Percentiles rank a stretch among this genome's conserved stretches.
Conservation (phyloP, 1,140 invertebrate species). For the Eurosta solidaginis region DNA sequence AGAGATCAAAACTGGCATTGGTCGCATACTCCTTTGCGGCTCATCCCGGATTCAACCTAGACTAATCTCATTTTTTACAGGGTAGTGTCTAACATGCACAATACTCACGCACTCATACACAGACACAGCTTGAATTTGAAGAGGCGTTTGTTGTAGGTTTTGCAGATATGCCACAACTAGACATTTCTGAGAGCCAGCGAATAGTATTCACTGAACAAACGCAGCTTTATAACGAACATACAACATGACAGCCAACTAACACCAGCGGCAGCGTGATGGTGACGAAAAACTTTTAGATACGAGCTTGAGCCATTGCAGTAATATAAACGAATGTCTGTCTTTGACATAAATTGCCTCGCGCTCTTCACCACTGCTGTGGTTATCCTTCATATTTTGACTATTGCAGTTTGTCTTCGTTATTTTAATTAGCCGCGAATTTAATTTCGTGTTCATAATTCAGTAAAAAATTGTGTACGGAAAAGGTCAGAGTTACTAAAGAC, state of each 20-base stretch:
- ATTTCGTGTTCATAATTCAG: conserved; percentile 33
- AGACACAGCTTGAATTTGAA: not conserved
- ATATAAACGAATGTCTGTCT: not conserved
- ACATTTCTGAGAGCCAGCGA: not conserved
- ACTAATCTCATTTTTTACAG: no score
- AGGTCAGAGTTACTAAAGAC: not conserved
- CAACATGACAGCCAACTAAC: not conserved
- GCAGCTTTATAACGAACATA: not conserved
- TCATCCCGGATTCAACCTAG: no score
- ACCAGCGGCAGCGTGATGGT: not conserved
- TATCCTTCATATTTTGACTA: no score
- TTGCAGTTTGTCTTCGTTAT: conserved; percentile 30
- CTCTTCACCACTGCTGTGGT: no score
- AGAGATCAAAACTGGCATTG: no score
- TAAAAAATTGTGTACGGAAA: not conserved
- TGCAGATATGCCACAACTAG: conserved; percentile 5
- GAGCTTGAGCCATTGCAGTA: not conserved
- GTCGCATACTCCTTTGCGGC: no score
- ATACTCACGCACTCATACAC: not conserved
- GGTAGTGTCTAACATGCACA: not conserved
- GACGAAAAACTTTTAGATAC: not conserved
- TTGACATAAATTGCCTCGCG: not conserved
- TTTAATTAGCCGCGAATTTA: conserved; percentile 38
- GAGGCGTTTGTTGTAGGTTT: not conserved
- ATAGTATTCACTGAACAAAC: not conserved